Evolutionary conservation across 2,888 invertebrate species (phyloP), one percentile per base, ranked within the genome.

Genomic region (Temnothorax unifasciatus): DNA sequence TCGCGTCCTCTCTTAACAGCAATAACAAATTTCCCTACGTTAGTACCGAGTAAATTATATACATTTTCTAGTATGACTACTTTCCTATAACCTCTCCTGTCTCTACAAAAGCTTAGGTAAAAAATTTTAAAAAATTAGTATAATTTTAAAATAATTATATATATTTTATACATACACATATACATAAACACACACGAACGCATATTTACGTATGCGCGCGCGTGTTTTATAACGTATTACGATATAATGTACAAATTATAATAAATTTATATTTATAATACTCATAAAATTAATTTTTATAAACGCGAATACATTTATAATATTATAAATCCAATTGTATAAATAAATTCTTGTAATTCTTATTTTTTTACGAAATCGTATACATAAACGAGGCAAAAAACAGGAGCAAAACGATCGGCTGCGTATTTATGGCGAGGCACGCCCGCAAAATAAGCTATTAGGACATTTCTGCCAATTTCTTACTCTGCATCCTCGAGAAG

Each of bases 381-480:
- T 44, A 25, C 18, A 1, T 47, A 68, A 68, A 8, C 2, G 41
- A 21, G 41, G 1, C 0, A 3, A 64, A 8, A 66, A 44, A 66
- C 21, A 21, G 8, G 8, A 3, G 1, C 83, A 82, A 85, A 88
- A 89, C 71, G 82, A 84, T 82, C 50, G 66, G 38, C 61, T 52
- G 63, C 76, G 57, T 84, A 88, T 89, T 88, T 86, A 90, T 87
- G 77, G 66, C 41, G 25, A 69, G 41, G 50, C 59, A 66, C 47
- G 34, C 73, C 57, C 66, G 63, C 69, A 84, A 86, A 90, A 85
- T 90, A 84, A 88, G 84, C 84, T 74, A 85, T 86, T 81, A 77
- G 63, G 59, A 63, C 38, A 57, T 44, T 66, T 69, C 50, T 66
- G 13, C n/a, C 61, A 74, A 77, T 76, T 74, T 57, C 25, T 79